Evolutionary conservation across 2,113 vertebrate species (phyloP).

Genomic region (Muscicapa adusta): DNA sequence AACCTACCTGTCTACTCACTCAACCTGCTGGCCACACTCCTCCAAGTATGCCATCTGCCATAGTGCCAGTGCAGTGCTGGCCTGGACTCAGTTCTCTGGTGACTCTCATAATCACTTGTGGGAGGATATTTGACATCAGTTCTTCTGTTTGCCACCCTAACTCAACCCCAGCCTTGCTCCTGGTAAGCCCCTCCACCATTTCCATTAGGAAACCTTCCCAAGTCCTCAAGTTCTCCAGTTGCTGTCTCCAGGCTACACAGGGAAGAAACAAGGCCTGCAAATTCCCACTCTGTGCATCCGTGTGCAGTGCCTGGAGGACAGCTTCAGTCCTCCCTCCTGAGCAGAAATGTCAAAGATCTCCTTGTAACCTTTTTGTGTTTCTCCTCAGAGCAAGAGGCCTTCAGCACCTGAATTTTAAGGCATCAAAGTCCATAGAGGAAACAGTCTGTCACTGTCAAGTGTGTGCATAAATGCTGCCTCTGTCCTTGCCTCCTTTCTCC

Average conservation of each 20-base stretch:
- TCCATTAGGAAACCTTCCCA: neutral
- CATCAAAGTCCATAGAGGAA: accelerated
- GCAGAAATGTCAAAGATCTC: neutral
- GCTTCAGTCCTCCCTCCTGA: neutral
- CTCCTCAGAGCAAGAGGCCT: neutral
- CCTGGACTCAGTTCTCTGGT: neutral
- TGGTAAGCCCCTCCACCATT: neutral
- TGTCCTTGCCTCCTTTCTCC: neutral
- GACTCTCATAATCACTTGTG: neutral
- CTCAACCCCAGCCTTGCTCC: neutral
- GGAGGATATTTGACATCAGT: neutral
- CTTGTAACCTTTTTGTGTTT: neutral
- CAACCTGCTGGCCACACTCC: neutral
- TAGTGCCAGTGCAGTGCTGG: neutral
- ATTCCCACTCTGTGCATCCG: neutral
- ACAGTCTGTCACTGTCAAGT: neutral
- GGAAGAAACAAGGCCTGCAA: neutral
- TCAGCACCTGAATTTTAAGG: neutral
- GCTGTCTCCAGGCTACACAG: neutral
- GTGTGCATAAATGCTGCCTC: neutral
- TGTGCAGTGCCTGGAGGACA: neutral
- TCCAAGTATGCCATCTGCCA: neutral
- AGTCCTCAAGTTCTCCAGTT: neutral
- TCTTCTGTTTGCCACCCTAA: neutral
- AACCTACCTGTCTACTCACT: accelerated